These are phyloP conservation scores for Pipra filicauda DNA, from an alignment of 2,113 vertebrate species.

Conservation along the genomic window DNA sequence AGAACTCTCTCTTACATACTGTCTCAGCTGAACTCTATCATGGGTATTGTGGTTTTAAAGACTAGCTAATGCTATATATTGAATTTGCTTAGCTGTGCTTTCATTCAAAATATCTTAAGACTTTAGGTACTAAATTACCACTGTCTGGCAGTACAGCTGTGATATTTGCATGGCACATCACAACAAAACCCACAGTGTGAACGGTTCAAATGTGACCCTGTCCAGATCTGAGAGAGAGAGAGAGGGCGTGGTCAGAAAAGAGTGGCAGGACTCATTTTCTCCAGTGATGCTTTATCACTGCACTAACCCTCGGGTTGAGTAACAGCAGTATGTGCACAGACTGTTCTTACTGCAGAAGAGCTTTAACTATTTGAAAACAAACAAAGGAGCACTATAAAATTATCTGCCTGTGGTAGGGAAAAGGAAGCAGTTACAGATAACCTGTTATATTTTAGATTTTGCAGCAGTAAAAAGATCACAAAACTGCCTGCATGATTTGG, in stretches of 20 bases:
- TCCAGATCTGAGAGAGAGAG: neutral
- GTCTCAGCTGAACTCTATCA: neutral
- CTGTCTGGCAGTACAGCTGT: neutral
- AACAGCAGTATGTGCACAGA: neutral
- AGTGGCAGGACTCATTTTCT: neutral
- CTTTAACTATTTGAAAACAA: slow-evolving; percentile 16
- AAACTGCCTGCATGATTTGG: neutral
- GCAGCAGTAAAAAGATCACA: neutral
- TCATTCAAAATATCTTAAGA: neutral
- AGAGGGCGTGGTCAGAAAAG: neutral
- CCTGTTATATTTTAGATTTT: neutral
- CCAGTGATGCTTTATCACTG: neutral
- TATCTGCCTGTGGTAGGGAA: neutral
- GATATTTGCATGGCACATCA: neutral
- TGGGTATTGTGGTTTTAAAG: neutral
- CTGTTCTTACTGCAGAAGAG: slow-evolving; percentile 2
- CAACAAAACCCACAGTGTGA: neutral
- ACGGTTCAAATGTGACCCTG: neutral
- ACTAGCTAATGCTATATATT: neutral
- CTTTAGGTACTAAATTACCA: neutral
- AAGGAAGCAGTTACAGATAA: neutral
- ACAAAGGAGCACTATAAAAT: slow-evolving; percentile 20
- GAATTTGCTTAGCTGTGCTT: neutral
- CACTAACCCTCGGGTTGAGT: neutral
- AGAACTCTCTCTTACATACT: neutral